These are phyloP conservation scores for Diachasmimorpha longicaudata DNA, from an alignment of 1,140 invertebrate species.

Conservation along the genomic window DNA sequence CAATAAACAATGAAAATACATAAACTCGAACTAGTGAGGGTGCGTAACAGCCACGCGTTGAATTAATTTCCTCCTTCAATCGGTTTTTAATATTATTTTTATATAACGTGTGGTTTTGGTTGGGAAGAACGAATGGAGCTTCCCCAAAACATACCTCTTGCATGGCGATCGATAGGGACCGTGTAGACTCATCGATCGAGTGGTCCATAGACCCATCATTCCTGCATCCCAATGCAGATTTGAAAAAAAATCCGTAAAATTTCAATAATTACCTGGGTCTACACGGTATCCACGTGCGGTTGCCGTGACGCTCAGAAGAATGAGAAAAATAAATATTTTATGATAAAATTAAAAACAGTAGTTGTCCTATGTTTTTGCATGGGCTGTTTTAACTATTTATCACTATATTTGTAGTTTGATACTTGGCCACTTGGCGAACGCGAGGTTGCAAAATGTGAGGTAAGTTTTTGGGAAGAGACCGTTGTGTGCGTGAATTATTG, in stretches of 20 bases:
- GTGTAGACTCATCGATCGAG: slow-evolving; percentile 33
- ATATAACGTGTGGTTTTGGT: slow-evolving; percentile 46
- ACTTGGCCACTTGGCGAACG: slow-evolving; percentile 45
- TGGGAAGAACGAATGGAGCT: slow-evolving; percentile 56
- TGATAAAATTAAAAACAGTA: slow-evolving; percentile 24
- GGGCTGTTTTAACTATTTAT: slow-evolving; percentile 52
- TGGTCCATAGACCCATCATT: background rate
- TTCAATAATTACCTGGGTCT: slow-evolving; percentile 10
- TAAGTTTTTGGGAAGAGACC: slow-evolving; percentile 50
- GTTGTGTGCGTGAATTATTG: slow-evolving; percentile 14
- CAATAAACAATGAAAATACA: background rate
- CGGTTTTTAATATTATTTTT: slow-evolving; percentile 5
- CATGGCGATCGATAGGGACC: slow-evolving; percentile 42
- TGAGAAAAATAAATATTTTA: background rate
- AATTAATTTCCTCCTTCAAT: slow-evolving; percentile 6
- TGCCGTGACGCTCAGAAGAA: slow-evolving; percentile 35
- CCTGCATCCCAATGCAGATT: background rate
- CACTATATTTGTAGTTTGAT: slow-evolving; percentile 55
- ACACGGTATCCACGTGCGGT: slow-evolving; percentile 33
- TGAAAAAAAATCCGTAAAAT: background rate
- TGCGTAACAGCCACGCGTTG: background rate
- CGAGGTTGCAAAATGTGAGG: slow-evolving; percentile 50
- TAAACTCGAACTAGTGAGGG: background rate
- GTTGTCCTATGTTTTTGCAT: slow-evolving; percentile 52
- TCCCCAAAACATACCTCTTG: slow-evolving; percentile 60